A percentile compares a stretch with the other conserved stretches of the same genome.
Evolutionary conservation across 2,113 vertebrate genomes (phyloP).

Genomic region (Channa maculata): DNA sequence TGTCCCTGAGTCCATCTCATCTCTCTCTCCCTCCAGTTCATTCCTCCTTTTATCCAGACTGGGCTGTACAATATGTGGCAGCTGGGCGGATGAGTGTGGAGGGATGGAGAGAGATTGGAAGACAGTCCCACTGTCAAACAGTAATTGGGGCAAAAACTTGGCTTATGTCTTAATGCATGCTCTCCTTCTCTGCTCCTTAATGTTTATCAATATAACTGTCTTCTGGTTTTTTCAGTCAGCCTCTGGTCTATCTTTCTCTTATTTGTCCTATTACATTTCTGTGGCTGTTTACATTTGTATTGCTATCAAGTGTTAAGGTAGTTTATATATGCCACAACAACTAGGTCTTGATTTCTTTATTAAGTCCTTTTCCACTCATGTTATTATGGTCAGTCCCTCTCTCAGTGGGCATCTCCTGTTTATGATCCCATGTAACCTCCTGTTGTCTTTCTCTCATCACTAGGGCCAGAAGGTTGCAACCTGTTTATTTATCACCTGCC

Average conservation of each 20-base stretch:
- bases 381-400: conserved; percentile 32
- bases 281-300: conserved; percentile 11
- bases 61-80: conserved; percentile 75
- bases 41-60: conserved; percentile 70
- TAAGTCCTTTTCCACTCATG: conserved; percentile 24
- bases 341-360: conserved; percentile 28
- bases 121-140: conserved; percentile 74
- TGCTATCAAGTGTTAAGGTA: neutral
- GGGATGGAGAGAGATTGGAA: conserved; percentile 72
- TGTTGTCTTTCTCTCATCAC: conserved; percentile 69
- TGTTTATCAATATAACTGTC: conserved; percentile 41
- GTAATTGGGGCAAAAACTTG: conserved; percentile 78
- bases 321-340: conserved; percentile 6
- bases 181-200: conserved; percentile 28
- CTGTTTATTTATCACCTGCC: conserved; percentile 99
- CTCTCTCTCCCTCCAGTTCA: conserved; percentile 57
- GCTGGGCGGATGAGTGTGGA: conserved; percentile 71
- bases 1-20: conserved; percentile 72
- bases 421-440: conserved; percentile 53
- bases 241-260: conserved; percentile 10
- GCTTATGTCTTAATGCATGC: conserved; percentile 66
- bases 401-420: conserved; percentile 41
- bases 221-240: conserved; percentile 53
- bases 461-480: conserved; percentile 99
- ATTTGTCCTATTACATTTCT: conserved; percentile 1